Conservation (phyloP, 2,888 invertebrate genomes). For the Branchellion lobata region DNA sequence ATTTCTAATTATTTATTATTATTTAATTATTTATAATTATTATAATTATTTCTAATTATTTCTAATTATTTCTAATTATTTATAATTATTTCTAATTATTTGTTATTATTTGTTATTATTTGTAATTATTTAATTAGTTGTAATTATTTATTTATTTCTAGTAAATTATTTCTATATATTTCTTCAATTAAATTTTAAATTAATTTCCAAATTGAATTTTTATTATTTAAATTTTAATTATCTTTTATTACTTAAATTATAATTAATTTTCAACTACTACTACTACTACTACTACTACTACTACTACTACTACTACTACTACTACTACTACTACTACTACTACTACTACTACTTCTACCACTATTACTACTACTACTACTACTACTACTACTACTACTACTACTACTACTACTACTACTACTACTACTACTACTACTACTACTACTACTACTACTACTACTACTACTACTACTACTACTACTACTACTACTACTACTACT, state of each 20-base stretch:
- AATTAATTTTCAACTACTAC: slow-evolving; percentile 32
- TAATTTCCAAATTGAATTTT: not conserved
- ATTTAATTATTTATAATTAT: too few species aligned
- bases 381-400: slow-evolving; percentile 42
- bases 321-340: slow-evolving; percentile 45
- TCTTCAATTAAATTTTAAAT: not conserved
- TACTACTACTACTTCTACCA: slow-evolving; percentile 41
- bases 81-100: too few species aligned
- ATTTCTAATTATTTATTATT: too few species aligned
- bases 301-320: slow-evolving; percentile 42
- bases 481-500: slow-evolving; percentile 34
- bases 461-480: slow-evolving; percentile 42
- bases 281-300: slow-evolving; percentile 38
- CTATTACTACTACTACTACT: slow-evolving; percentile 38
- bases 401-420: slow-evolving; percentile 34
- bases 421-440: slow-evolving; percentile 41
- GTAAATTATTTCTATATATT: too few species aligned
- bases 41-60: too few species aligned
- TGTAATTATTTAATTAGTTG: too few species aligned
- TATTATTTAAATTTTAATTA: not conserved
- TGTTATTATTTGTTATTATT: too few species aligned
- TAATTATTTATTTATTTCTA: too few species aligned
- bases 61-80: too few species aligned
- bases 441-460: slow-evolving; percentile 40
- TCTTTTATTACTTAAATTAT: not conserved